Base-by-base conservation (phyloP, 2,888 invertebrate species). In the Margaritifera margaritifera region DNA sequence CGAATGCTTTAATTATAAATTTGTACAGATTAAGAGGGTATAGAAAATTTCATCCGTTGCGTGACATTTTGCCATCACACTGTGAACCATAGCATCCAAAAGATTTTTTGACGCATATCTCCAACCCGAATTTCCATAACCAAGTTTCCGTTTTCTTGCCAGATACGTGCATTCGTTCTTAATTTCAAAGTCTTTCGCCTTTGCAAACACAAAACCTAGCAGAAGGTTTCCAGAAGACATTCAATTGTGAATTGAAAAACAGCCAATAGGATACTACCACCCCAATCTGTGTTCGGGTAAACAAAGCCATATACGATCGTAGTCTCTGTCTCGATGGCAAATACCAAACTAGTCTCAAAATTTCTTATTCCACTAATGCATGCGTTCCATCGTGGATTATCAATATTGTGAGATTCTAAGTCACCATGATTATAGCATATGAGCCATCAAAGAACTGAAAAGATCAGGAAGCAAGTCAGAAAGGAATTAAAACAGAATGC, bases 301-400 rank as follows among this genome's bases (percentile, higher is more conserved):
- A 96, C 93, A 65, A 92, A 93, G 3, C 96, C 96, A 87, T 96
- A 96, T 55, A 96, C 97, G 80, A 98, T 98, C 11, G 98, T 98
- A 90, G 97, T 96, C 90, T 98, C 98, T 3, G 97, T 98, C 91
- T 98, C 98, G 50, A 98, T 94, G 77, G 97, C 97, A 91, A 97
- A 98, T 52, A 98, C 92, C 90, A 98, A 96, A 85, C 97, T 96
- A 65, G 97, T 95, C 66, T 95, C 94, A 89, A 98, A 97, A 66
- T 94, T 93, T 84, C 94, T 92, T 75, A 98, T 94, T 81, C 95
- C 94, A 63, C 92, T 92, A 72, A 91, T 85, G 74, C 91, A 91
- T 5, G 90, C 89, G 53, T 80, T 80, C 88, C 89, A 88, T 52
- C 80, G 71, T 0, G 79, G 72, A 20, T 86, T 81, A 56, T 78